Percentiles rank a stretch among this genome's conserved stretches.
Conservation (phyloP, 2,113 vertebrate species). For the Corvus moneduloides region DNA sequence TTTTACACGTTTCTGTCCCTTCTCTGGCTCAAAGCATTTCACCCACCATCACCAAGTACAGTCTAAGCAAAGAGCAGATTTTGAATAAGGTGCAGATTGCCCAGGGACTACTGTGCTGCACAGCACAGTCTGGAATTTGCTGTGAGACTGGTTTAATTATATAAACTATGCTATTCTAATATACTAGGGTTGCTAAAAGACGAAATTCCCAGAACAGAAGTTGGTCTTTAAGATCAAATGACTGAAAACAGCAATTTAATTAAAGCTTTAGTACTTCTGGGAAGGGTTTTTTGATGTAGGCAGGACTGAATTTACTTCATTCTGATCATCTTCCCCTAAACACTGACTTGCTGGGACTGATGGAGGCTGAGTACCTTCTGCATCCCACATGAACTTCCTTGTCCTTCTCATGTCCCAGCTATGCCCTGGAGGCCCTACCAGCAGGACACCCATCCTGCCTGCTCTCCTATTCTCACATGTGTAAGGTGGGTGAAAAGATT, state of each 20-base stretch:
- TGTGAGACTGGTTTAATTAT: background rate
- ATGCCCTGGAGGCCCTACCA: background rate
- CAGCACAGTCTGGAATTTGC: background rate
- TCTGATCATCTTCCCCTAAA: background rate
- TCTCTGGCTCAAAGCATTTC: background rate
- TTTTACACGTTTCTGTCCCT: background rate
- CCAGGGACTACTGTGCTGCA: background rate
- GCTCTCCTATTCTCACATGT: background rate
- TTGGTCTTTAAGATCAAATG: background rate
- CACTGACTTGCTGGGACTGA: background rate
- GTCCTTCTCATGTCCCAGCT: background rate
- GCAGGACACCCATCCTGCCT: background rate
- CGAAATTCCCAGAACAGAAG: background rate
- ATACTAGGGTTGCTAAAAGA: background rate
- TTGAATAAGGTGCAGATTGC: background rate
- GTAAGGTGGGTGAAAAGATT: background rate
- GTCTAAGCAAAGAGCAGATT: background rate
- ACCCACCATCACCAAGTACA: background rate
- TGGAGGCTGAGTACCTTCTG: background rate
- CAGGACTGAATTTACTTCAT: background rate
- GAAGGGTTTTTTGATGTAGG: background rate
- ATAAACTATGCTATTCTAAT: background rate
- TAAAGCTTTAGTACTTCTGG: conserved; percentile 18
- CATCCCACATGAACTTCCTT: background rate
- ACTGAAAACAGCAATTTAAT: conserved; percentile 2